Conservation (phyloP, 2,888 invertebrate species). For the Imbricaverruca yamaguchii region DNA sequence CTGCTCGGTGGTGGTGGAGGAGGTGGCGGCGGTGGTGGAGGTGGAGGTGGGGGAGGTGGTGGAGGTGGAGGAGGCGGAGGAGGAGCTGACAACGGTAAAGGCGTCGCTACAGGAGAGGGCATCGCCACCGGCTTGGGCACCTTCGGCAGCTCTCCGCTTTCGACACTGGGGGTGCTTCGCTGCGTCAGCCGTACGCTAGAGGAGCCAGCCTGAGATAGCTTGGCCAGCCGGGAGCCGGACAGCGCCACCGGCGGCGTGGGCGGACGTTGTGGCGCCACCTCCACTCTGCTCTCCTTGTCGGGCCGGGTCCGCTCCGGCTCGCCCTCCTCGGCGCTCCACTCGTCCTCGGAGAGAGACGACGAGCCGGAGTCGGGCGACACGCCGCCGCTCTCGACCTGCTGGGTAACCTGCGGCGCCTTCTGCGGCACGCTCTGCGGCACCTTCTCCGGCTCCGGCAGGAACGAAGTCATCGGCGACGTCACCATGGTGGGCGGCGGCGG, state of each 20-base stretch:
- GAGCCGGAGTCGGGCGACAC: not conserved
- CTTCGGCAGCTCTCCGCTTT: not conserved
- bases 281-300: not conserved
- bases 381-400: not conserved
- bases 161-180: not conserved
- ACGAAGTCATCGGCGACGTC: not conserved
- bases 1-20: not conserved
- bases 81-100: not conserved
- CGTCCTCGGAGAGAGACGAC: not conserved
- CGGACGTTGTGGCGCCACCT: too few relatives aligned
- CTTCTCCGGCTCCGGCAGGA: not conserved
- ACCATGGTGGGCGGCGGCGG: not conserved
- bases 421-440: not conserved
- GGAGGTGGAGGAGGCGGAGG: slow-evolving; percentile 22
- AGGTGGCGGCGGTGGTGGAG: slow-evolving; percentile 29
- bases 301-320: not conserved
- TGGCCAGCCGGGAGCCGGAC: not conserved
- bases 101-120: not conserved
- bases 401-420: too few relatives aligned
- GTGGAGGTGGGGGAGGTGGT: slow-evolving; percentile 29
- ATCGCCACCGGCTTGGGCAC: not conserved
- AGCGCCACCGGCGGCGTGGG: too few relatives aligned
- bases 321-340: slow-evolving; percentile 6
- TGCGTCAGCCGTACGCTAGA: not conserved
- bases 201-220: not conserved